These are phyloP conservation scores for Malurus elegans DNA, from an alignment of 2,113 vertebrate species.

Conservation along the genomic window DNA sequence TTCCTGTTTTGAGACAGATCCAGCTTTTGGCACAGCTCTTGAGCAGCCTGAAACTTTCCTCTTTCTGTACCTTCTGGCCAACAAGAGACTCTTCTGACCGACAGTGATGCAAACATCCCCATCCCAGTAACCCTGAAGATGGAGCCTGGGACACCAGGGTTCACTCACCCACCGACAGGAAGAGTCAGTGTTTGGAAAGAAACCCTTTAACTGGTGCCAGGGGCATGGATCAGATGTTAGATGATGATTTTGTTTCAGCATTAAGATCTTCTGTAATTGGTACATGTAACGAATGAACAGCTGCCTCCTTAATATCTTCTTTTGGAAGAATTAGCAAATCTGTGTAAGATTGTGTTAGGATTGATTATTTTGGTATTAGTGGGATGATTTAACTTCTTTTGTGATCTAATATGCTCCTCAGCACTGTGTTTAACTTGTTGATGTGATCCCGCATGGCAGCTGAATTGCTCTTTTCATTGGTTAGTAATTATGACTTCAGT, in stretches of 20 bases:
- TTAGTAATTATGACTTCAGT: conserved; percentile 23
- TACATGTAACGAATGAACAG: rapidly evolving
- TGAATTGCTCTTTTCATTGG: background rate
- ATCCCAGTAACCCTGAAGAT: background rate
- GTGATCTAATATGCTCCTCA: background rate
- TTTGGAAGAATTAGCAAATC: background rate
- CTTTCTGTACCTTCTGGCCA: background rate
- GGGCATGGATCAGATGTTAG: background rate
- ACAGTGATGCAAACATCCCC: background rate
- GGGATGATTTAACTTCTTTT: background rate
- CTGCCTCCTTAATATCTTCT: background rate
- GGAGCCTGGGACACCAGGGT: background rate
- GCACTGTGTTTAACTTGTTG: background rate
- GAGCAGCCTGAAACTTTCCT: background rate
- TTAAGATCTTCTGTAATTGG: background rate
- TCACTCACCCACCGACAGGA: background rate
- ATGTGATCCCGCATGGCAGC: conserved; percentile 17
- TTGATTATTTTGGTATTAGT: conserved; percentile 19
- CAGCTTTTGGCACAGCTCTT: background rate
- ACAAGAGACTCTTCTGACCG: background rate
- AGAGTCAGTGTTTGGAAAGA: background rate
- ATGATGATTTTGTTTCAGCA: background rate
- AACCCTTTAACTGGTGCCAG: background rate
- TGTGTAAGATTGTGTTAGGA: background rate
- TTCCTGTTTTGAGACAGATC: background rate